Evolutionary conservation across 2,888 invertebrate species (phyloP), one percentile per base, ranked within the genome.

Genomic region (Cinara cedri): DNA sequence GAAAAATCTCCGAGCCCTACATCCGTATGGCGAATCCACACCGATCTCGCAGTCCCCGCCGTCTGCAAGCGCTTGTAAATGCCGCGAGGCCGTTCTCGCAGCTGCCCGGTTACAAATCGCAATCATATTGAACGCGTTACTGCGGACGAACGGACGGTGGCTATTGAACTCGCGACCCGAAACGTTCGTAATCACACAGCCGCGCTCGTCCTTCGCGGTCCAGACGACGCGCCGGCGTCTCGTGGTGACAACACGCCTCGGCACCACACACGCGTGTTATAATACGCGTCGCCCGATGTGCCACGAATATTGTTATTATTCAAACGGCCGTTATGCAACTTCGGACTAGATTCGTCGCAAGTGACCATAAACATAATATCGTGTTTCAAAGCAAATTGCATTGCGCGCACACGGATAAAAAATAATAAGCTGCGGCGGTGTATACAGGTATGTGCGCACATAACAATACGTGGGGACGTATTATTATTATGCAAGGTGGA

Each of bases 91-190:
- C n/a, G n/a, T n/a, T n/a, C n/a, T n/a, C n/a, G n/a, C n/a, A n/a
- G n/a, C n/a, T n/a, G n/a, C n/a, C n/a, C n/a, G n/a, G n/a, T n/a
- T n/a, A n/a, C n/a, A n/a, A n/a, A n/a, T n/a, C n/a, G n/a, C n/a
- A n/a, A n/a, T n/a, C n/a, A n/a, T n/a, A n/a, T n/a, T n/a, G n/a
- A n/a, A n/a, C n/a, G n/a, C n/a, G n/a, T n/a, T n/a, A n/a, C n/a
- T n/a, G n/a, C n/a, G n/a, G n/a, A n/a, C n/a, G 57, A 9, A 26
- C 9, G 26, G n/a, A 60, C 16, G 44, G 55, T 54, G 57, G 72
- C 57, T 72, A 72, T 72, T 72, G 72, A 72, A 60, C 72, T 72
- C 57, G n/a, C 26, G 24, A 60, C 6, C 57, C 42, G 46, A 60
- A 24, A 46, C 13, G 46, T n/a, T 70, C 34, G 34, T 34, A 34